Evolutionary conservation across 2,113 vertebrate genomes (phyloP), one percentile per base, ranked within the genome.

Genomic region (Ursus arctos): DNA sequence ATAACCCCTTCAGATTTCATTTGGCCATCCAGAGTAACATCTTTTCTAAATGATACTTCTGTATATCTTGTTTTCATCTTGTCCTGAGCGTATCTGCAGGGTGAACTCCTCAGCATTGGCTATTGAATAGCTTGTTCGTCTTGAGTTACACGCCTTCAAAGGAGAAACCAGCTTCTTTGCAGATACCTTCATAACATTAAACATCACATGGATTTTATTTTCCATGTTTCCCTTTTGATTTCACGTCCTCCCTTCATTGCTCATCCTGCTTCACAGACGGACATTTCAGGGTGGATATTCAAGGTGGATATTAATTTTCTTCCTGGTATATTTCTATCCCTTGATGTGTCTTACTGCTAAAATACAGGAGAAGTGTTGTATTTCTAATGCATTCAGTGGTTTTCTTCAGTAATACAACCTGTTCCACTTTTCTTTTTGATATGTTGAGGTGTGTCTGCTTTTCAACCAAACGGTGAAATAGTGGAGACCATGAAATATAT

Each of bases 391-490:
- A n/a, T 61, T 91, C 18, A 95, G 55, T 95, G 74, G 65, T 95
- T 98, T 95, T 69, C 28, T 96, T 97, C 67, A n/a, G 57, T 97
- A 65, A 97, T 97, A 79, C 74, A 76, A 77, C 81, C 91, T 96
- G 83, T 88, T 82, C 43, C 94, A 81, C 86, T 98, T 98, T 98
- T 95, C 77, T 92, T 96, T 69, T 59, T 88, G 91, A 81, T 92
- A 83, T 33, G 26, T 92, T 53, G 95, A 95, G 47, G 43, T 98
- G 82, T 97, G 85, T 93, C 91, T 92, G 90, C 89, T 93, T 95
- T 83, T 94, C 91, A 97, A 86, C 91, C 76, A 51, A 71, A 51
- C 2, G 4, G 63, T 97, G 96, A 97, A 76, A 92, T 95, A 97
- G 55, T 95, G 51, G 80, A 95, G 80, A 74, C 89, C 87, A 74